phyloP scores from a whole-genome alignment of 2,888 invertebrate species.

The Oegoconia quadripuncta region DNA sequence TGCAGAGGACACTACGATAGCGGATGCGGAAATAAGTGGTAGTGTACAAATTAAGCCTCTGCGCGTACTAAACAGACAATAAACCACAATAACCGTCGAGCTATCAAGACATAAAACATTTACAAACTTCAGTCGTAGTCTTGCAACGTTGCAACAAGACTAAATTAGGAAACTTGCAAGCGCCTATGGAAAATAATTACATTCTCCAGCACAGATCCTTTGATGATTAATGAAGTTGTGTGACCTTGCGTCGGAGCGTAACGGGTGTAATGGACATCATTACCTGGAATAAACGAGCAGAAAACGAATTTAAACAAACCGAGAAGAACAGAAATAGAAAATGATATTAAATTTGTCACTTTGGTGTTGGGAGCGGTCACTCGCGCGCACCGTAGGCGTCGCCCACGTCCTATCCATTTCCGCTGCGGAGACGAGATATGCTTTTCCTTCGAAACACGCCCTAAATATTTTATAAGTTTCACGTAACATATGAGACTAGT shows the following conservation, averaged over 20 bases:
- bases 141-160: constrained; percentile 4
- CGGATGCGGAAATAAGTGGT: constrained; percentile 57
- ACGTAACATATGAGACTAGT: constrained; percentile 20
- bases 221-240: constrained; percentile 26
- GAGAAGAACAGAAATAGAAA: constrained; percentile 51
- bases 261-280: constrained; percentile 28
- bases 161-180: constrained; percentile 13
- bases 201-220: constrained; percentile 7
- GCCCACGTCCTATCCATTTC: constrained; percentile 66
- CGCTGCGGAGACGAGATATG: constrained; percentile 50
- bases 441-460: constrained; percentile 41
- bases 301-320: constrained; percentile 33
- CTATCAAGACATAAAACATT: constrained; percentile 4
- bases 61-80: constrained; percentile 11
- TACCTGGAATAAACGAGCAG: constrained; percentile 50
- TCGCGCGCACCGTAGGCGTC: constrained; percentile 57
- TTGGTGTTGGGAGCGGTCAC: constrained; percentile 52
- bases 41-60: constrained; percentile 48
- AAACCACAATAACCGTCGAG: constrained; percentile 8
- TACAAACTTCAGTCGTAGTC: constrained; percentile 7
- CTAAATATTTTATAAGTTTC: constrained; percentile 26
- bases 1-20: constrained; percentile 56
- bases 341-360: constrained; percentile 59
- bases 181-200: constrained; percentile 3
- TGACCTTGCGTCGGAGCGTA: constrained; percentile 32